A percentile compares a stretch with the other conserved stretches of the same genome.
These are phyloP conservation scores for Aplysina aerophoba DNA, from an alignment of 37 sponge, comb jelly and placozoan species.

Conservation along the genomic window DNA sequence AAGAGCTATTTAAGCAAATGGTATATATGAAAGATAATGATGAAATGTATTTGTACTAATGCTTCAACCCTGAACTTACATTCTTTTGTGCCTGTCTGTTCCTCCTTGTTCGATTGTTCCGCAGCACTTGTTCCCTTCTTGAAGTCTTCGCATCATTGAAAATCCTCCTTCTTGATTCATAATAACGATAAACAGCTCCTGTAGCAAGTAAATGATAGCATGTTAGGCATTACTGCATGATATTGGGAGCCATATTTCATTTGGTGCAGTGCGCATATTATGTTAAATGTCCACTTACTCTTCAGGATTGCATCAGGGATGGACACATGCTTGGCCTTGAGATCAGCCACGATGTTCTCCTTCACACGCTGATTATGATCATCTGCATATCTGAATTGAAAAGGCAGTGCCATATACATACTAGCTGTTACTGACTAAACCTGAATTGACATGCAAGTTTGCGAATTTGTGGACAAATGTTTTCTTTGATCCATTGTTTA, in stretches of 20 bases:
- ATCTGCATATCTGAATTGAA: background rate
- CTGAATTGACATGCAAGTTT: background rate
- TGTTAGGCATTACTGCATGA: too few relatives aligned
- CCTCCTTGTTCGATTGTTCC: background rate
- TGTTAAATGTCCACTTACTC: too few relatives aligned
- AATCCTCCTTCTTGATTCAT: conserved; percentile 26
- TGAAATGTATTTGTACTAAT: too few relatives aligned
- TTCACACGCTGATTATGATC: conserved; percentile 8
- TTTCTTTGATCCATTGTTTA: too few relatives aligned
- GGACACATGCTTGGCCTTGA: conserved; percentile 11
- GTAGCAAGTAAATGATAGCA: too few relatives aligned
- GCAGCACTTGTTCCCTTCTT: background rate
- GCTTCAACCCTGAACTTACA: conserved; percentile 14
- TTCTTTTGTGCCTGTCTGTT: conserved; percentile 17
- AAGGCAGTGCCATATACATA: background rate
- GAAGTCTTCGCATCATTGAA: conserved; percentile 19
- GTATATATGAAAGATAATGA: too few relatives aligned
- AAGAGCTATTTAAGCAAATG: too few relatives aligned
- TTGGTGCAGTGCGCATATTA: too few relatives aligned
- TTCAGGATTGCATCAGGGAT: too few relatives aligned
- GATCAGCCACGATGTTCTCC: background rate
- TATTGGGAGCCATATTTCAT: too few relatives aligned
- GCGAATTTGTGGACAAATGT: too few relatives aligned
- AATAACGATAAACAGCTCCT: conserved; percentile 20
- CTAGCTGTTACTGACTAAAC: background rate